Base-by-base conservation (phyloP, 2,888 invertebrate genomes). In the Andrena minutula region DNA sequence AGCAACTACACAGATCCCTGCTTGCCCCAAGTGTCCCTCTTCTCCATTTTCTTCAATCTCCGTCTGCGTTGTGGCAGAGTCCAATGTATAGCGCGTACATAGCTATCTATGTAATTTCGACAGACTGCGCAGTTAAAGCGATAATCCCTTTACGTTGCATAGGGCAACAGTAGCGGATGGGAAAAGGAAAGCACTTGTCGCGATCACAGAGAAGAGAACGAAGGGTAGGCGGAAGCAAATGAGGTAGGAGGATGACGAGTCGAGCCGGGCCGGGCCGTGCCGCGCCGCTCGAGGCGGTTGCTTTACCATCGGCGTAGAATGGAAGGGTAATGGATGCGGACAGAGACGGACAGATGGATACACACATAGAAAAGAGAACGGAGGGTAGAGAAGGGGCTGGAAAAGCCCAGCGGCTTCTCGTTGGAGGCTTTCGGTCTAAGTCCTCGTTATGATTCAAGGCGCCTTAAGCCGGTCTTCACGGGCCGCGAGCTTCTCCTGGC, bases 401-500 rank as follows among this genome's bases (percentile, higher is more conserved):
- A 56, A 63, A 72, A 75, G 61, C 80, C 88, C 79, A 79, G 85
- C 86, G 88, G 90, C 90, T 90, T 89, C 91, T 90, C 89, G 91
- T 90, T 88, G 88, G 83, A 89, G 88, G 88, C 89, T 92, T 92
- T 92, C 88, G 91, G 90, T 89, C 88, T 93, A 93, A 93, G 92
- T 93, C 93, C 93, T 93, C 91, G 93, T 94, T 94, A 94, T 93
- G 93, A 93, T 94, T 93, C 93, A 94, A 93, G 88, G 85, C 92
- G 93, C 90, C 91, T 92, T 93, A 93, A 93, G 93, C 92, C 89
- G 91, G 89, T 92, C 90, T 91, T 90, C 90, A 85, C 88, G 82
- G 82, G 81, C 84, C 88, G 85, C 83, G 85, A 76, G 20, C 75
- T 56, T 30, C 32, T 23, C 63, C 23, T 5, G 84, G 79, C 77